Conservation (phyloP, 2,888 invertebrate species). For the Nysson spinosus region DNA sequence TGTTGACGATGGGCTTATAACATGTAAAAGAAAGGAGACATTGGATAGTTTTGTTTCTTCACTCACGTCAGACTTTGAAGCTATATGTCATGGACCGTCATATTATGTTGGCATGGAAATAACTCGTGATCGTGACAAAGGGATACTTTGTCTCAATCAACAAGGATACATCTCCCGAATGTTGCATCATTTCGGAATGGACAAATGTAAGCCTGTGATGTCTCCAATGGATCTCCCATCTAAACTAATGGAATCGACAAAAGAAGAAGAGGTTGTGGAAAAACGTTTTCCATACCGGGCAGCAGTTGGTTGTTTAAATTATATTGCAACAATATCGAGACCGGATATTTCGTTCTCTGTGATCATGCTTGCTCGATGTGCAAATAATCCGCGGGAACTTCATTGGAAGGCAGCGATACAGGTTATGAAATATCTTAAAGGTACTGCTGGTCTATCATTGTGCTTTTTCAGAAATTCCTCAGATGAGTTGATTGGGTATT, state of each 20-base stretch:
- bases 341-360: conserved; percentile 2
- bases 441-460: not conserved
- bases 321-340: not conserved
- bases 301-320: not conserved
- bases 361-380: not conserved
- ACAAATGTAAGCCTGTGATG: not conserved
- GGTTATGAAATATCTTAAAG: not conserved
- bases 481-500: not conserved
- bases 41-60: not conserved
- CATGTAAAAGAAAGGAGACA: not conserved
- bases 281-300: conserved; percentile 5
- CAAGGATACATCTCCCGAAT: conserved; percentile 3
- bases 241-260: not conserved
- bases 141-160: not conserved
- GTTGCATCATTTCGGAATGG: conserved; percentile 5
- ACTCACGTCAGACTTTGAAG: conserved; percentile 1
- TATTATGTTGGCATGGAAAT: conserved; percentile 6
- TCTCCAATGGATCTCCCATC: not conserved
- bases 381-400: not conserved
- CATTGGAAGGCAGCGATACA: conserved; percentile 1
- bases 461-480: not conserved
- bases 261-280: not conserved
- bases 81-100: conserved; percentile 2
- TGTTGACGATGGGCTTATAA: conserved; percentile 2
- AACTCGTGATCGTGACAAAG: not conserved